Conservation (phyloP, 1,140 invertebrate species). For the Armadillidium nasatum region DNA sequence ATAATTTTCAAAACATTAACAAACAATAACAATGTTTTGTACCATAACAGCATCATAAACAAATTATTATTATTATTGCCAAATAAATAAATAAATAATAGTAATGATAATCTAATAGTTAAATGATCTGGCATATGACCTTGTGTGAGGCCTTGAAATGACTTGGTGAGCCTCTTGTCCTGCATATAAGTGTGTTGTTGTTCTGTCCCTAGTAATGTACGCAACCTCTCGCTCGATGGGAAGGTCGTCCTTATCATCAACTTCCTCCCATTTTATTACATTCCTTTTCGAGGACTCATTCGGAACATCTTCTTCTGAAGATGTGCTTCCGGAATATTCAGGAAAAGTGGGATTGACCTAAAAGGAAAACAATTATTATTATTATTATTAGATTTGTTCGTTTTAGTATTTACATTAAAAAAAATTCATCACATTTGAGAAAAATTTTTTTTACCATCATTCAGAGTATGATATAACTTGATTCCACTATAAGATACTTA, state of each 20-base stretch:
- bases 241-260: background rate
- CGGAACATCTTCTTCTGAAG: background rate
- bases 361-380: background rate
- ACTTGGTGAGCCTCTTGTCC: background rate
- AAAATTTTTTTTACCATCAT: too few relatives aligned
- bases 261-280: background rate
- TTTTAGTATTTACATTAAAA: too few relatives aligned
- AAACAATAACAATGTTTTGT: too few relatives aligned
- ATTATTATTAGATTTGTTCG: background rate
- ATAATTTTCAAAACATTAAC: too few relatives aligned
- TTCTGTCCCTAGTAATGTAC: too few relatives aligned
- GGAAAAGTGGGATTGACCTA: background rate
- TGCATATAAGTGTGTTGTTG: too few relatives aligned
- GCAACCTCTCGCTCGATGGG: too few relatives aligned
- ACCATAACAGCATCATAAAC: background rate
- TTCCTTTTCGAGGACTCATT: background rate
- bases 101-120: background rate
- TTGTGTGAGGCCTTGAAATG: background rate
- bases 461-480: too few relatives aligned
- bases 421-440: too few relatives aligned
- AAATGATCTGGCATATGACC: background rate
- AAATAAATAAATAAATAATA: background rate
- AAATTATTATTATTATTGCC: conserved; percentile 3
- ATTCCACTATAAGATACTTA: too few relatives aligned
- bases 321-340: background rate